phyloP scores from a whole-genome alignment of 2,113 vertebrate genomes.

The Thamnophis sirtalis region DNA sequence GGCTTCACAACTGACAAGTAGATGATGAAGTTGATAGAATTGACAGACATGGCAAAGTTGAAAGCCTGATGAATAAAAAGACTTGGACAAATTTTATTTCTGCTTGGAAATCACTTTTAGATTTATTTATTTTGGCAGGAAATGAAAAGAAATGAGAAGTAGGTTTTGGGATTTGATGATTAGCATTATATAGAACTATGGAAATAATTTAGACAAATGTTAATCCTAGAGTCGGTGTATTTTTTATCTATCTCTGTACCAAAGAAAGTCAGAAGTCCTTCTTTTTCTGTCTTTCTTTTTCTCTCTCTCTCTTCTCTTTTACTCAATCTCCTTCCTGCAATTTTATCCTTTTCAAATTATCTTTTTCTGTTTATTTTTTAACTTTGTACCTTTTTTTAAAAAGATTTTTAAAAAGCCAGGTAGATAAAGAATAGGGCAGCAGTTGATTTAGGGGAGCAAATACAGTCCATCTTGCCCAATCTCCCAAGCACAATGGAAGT shows the following conservation, averaged over 20 bases:
- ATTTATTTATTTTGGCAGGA: no score
- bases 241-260: not conserved
- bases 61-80: no score
- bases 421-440: not conserved
- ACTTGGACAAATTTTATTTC: not conserved
- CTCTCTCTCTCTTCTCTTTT: no score
- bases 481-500: not conserved
- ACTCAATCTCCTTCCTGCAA: not conserved
- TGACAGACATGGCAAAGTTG: not conserved
- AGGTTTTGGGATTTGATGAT: no score
- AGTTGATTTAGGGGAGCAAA: not conserved
- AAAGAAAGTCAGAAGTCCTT: not conserved
- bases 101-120: not conserved
- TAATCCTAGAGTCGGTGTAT: not conserved
- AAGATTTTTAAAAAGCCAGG: not conserved
- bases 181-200: no score
- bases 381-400: not conserved
- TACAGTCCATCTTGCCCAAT: not conserved
- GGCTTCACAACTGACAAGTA: not conserved
- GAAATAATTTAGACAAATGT: not conserved
- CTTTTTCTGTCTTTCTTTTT: not conserved
- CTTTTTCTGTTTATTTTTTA: not conserved
- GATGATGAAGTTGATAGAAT: not conserved
- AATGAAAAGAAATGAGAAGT: no score
- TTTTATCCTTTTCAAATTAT: not conserved